Evolutionary conservation across 1,140 invertebrate genomes (phyloP), one percentile per base, ranked within the genome.

Genomic region (Drosophila seguyi): DNA sequence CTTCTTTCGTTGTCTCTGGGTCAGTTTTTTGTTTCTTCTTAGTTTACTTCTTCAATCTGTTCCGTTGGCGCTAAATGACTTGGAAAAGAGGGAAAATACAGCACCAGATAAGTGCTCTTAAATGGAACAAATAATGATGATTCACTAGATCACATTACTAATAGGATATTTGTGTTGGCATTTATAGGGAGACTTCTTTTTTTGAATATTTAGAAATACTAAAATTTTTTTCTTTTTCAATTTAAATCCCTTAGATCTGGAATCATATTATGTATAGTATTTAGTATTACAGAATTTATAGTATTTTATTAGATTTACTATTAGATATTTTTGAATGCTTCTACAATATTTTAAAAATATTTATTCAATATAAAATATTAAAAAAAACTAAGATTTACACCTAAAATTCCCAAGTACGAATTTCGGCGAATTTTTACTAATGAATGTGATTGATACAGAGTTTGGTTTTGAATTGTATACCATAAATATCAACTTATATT

Each of bases 41-140:
- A 10, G 10, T 29, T 44, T 38, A 53, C 48, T 36, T 38, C 41
- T 68, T 45, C 25, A 52, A 47, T 71, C 45, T 56, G 62, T 68
- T 69, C 25, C 50, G 34, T 22, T 69, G 68, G 68, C 68, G 68
- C 68, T 41, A 36, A 71, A 75, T 80, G 78, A 80, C 77, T 80
- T 59, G 77, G 48, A 34, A 53, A 47, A 47, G 4, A 6, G 6
- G 8, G 20, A 27, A 27, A 38, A n/a, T n/a, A 45, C 7, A 55
- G 11, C 18, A 31, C 29, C 36, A 39, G 25, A 36, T n/a, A 69
- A 67, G 38, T 53, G 22, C 48, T 42, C 16, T n/a, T 31, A 47
- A 69, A 58, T 72, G 65, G 41, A 13, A 31, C 50, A 72, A 72
- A 57, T 58, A 71, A 34, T 68, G 50, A 39, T 48, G 66, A 72